A percentile compares a stretch with the other conserved stretches of the same genome.
Evolutionary conservation across 2,888 invertebrate species (phyloP).

Genomic region (Pseudococcus viburni): DNA sequence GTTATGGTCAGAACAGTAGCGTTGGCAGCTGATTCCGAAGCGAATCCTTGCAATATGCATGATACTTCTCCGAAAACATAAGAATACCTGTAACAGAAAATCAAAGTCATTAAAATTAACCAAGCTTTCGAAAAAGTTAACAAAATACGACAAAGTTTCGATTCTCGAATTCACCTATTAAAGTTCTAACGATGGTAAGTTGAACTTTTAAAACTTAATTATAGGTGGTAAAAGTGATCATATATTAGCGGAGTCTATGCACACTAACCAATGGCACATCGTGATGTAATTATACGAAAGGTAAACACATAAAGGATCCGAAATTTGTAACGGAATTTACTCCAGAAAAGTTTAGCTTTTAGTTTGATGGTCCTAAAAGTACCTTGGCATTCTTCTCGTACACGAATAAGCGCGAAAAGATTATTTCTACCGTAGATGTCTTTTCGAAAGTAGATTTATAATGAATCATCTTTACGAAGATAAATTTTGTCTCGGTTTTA

Average conservation of each 20-base stretch:
- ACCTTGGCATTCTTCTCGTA: background rate
- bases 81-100: constrained; percentile 74
- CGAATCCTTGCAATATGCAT: constrained; percentile 83
- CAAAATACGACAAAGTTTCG: background rate
- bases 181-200: background rate
- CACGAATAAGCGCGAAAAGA: constrained; percentile 1
- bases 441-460: background rate
- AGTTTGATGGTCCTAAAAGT: background rate
- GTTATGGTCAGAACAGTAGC: constrained; percentile 86
- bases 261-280: background rate
- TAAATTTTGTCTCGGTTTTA: background rate
- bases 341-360: background rate
- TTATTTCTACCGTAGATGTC: background rate
- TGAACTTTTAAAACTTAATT: background rate
- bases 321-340: background rate
- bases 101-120: background rate
- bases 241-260: background rate
- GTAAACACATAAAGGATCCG: background rate
- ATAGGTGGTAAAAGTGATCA: background rate
- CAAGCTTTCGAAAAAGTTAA: background rate
- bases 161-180: background rate
- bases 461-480: background rate
- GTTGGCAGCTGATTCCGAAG: constrained; percentile 86
- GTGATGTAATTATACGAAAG: background rate
- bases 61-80: constrained; percentile 85